These are phyloP conservation scores for Micromussa lordhowensis DNA, from an alignment of 92 coral and sea anemone species.

Conservation along the genomic window DNA sequence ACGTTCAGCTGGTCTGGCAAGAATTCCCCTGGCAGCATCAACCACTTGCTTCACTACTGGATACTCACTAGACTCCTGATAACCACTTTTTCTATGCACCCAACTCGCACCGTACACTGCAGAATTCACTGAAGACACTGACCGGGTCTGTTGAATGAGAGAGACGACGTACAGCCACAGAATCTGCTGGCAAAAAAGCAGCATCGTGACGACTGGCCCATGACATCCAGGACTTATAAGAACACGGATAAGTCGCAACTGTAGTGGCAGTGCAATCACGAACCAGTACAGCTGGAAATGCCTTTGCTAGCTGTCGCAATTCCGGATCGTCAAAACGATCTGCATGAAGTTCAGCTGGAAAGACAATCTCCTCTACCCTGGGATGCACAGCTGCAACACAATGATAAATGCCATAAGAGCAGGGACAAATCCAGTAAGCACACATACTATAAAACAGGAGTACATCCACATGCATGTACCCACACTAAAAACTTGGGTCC, in stretches of 20 bases:
- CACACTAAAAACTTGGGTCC: background rate
- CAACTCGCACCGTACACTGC: constrained; percentile 43
- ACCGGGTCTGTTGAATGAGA: constrained; percentile 40
- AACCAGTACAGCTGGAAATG: constrained; percentile 37
- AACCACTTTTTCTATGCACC: constrained; percentile 51
- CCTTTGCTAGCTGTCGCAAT: constrained; percentile 20
- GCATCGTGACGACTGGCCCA: constrained; percentile 28
- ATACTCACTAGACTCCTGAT: constrained; percentile 35
- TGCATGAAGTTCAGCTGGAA: background rate
- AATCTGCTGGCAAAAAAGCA: constrained; percentile 27
- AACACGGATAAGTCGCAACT: constrained; percentile 35
- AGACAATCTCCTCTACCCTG: background rate
- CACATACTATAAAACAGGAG: background rate
- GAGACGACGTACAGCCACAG: constrained; percentile 41
- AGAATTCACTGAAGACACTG: constrained; percentile 53
- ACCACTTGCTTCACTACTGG: constrained; percentile 41
- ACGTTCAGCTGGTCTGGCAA: constrained; percentile 34
- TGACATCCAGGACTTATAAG: constrained; percentile 36
- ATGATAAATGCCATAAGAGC: constrained; percentile 16
- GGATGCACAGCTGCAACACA: constrained; percentile 16
- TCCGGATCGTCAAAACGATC: constrained; percentile 41
- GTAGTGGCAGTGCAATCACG: constrained; percentile 41
- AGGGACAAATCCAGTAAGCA: background rate
- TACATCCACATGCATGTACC: background rate
- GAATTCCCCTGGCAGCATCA: constrained; percentile 51